phyloP scores from a whole-genome alignment of 2,113 vertebrate species.

The Dolichotis patagonum region DNA sequence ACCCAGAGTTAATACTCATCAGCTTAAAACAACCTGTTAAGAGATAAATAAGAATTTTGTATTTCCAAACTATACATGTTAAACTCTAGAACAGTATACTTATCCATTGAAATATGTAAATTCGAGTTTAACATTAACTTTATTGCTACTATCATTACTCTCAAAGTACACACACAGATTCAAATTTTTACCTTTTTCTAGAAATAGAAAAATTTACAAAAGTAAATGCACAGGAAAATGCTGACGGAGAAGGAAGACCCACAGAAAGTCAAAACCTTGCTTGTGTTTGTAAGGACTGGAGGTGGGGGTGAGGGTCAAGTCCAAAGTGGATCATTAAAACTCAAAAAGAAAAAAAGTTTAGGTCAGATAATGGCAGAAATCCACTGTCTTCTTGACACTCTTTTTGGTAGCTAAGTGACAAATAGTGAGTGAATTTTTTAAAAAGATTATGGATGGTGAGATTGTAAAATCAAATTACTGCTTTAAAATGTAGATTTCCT shows the following conservation, averaged over 20 bases:
- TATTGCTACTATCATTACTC: background rate
- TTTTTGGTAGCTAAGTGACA: background rate
- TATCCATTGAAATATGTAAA: background rate
- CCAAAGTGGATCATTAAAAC: background rate
- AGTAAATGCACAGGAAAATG: background rate
- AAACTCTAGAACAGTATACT: background rate
- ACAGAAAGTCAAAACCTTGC: background rate
- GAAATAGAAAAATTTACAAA: constrained; percentile 16
- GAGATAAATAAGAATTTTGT: background rate
- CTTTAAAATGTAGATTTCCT: constrained; percentile 12
- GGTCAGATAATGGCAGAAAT: background rate
- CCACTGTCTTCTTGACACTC: background rate
- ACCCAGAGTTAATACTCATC: background rate
- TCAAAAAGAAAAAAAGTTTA: background rate
- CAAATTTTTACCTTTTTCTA: background rate
- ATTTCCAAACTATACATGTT: background rate
- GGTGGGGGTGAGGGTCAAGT: background rate
- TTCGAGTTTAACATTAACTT: constrained; percentile 10
- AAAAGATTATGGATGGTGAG: background rate
- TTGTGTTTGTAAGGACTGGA: background rate
- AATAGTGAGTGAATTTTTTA: background rate
- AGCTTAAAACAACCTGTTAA: background rate
- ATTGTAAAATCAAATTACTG: background rate
- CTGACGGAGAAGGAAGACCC: background rate
- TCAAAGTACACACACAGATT: background rate